Evolutionary conservation across 2,113 vertebrate genomes (phyloP).

Genomic region (Helogale parvula): DNA sequence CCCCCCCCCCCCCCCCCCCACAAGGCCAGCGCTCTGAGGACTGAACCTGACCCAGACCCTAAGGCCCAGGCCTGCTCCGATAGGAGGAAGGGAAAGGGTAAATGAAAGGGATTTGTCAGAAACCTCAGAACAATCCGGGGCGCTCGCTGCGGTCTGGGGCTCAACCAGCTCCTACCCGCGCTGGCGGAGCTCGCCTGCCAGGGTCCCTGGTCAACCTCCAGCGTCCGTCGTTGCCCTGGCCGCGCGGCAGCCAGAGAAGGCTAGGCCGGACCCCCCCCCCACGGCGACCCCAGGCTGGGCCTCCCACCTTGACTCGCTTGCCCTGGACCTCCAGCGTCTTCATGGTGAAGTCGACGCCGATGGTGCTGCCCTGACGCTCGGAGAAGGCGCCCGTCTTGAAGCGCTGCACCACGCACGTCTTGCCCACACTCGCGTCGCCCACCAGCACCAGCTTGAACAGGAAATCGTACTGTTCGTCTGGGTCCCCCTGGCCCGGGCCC

Average conservation of each 20-base stretch:
- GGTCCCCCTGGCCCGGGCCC: conserved; percentile 79
- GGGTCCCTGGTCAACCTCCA: not conserved
- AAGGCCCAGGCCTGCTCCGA: conserved; percentile 9
- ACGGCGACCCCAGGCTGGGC: not conserved
- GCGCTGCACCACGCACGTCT: conserved; percentile 92
- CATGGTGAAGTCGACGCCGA: conserved; percentile 94
- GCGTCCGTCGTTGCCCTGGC: not conserved
- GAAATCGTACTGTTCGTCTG: conserved; percentile 90
- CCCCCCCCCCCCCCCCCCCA: not conserved
- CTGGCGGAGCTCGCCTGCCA: not conserved
- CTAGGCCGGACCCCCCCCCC: not conserved
- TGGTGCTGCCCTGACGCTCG: conserved; percentile 92
- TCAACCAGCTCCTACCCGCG: not conserved
- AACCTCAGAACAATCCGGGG: not conserved
- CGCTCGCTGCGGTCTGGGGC: not conserved
- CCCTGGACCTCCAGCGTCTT: conserved; percentile 92
- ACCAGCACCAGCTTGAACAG: conserved; percentile 93
- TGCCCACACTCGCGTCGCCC: conserved; percentile 92
- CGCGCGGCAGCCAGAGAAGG: not conserved
- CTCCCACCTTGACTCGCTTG: conserved; percentile 90
- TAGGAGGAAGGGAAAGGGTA: not conserved
- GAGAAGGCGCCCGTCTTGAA: conserved; percentile 91
- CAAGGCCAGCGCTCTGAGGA: not conserved
- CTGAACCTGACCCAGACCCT: not conserved
- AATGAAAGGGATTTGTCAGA: not conserved